Evolutionary conservation across 2,888 invertebrate species (phyloP), one percentile per base, ranked within the genome.

Genomic region (Mamestra brassicae): DNA sequence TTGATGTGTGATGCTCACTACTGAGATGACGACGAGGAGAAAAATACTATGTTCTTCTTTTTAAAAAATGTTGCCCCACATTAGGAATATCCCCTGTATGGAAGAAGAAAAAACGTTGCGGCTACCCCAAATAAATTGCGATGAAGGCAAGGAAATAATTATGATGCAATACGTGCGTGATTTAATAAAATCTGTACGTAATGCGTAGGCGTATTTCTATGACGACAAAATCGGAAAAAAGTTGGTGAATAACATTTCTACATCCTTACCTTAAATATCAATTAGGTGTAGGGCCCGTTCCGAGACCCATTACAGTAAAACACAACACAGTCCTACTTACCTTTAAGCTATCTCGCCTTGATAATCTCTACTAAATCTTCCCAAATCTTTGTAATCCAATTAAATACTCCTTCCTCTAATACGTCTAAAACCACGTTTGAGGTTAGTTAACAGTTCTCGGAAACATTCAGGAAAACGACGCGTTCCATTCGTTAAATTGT

Each of bases 351-450:
- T 8, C 17, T 42, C 47, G 34, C 50, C 34, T 13, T 36, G 1
- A 10, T 42, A 45, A 64, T 58, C 42, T 36, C 5, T 26, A 11
- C 4, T 50, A 38, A 58, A 65, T 58, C 52, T 74, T 52, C 17
- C 4, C 4, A 42, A 17, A 13, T n/a, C 52, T 74, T 62, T 68
- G 34, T 68, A 61, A 75, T 61, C 47, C n/a, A 55, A 61, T 61
- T 61, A 57, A 42, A 11, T 50, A 58, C 2, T 15, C 4, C 11
- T 74, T n/a, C 8, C 17, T 38, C 4, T 17, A 26, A 57, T 13
- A 13, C 7, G 8, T 4, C 63, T 17, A 8, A 45, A 74, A 74
- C 36, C 65, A 34, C 50, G 3, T n/a, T 52, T 13, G 15, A n/a
- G 50, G 34, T 64, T 74, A 13, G n/a, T 74, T 57, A 64, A 74